Percentiles rank a stretch among this genome's conserved stretches.
These are phyloP conservation scores for Pithecia hirsuta DNA, from an alignment of 2,797 vertebrate species.

Conservation along the genomic window DNA sequence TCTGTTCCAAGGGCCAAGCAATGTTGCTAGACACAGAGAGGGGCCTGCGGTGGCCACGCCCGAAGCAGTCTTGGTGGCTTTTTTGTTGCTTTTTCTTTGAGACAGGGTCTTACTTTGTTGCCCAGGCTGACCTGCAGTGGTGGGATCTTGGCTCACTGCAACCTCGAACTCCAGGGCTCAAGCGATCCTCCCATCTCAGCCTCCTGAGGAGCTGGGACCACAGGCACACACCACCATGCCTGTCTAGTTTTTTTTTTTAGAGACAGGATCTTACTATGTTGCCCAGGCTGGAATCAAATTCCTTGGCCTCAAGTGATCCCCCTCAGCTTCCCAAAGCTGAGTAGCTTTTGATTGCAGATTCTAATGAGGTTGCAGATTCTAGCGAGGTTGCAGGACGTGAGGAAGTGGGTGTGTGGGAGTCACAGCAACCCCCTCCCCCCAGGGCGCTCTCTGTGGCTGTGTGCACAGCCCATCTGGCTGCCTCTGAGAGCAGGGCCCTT, in stretches of 20 bases:
- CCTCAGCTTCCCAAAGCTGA: not conserved
- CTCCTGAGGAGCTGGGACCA: too few relatives aligned
- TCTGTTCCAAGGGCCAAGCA: accelerated
- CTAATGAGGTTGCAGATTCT: not conserved
- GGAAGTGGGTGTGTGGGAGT: not conserved
- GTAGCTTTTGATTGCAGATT: not conserved
- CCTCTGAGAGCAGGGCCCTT: too few relatives aligned
- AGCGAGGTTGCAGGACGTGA: not conserved
- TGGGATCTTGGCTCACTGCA: not conserved
- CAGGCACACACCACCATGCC: too few relatives aligned
- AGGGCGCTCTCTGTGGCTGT: accelerated
- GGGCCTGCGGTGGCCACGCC: accelerated
- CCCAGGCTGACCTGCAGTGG: not conserved
- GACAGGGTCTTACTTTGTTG: not conserved
- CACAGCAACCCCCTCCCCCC: not conserved
- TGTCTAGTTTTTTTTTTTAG: too few relatives aligned
- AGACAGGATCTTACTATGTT: not conserved
- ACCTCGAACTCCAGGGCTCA: not conserved
- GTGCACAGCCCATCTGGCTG: not conserved
- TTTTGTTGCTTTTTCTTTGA: not conserved
- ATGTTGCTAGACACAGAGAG: accelerated
- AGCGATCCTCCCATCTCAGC: not conserved
- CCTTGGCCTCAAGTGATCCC: not conserved
- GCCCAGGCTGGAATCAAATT: not conserved
- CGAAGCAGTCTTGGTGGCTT: not conserved